phyloP scores from a whole-genome alignment of 2,888 invertebrate genomes.

The Dione vanillae region DNA sequence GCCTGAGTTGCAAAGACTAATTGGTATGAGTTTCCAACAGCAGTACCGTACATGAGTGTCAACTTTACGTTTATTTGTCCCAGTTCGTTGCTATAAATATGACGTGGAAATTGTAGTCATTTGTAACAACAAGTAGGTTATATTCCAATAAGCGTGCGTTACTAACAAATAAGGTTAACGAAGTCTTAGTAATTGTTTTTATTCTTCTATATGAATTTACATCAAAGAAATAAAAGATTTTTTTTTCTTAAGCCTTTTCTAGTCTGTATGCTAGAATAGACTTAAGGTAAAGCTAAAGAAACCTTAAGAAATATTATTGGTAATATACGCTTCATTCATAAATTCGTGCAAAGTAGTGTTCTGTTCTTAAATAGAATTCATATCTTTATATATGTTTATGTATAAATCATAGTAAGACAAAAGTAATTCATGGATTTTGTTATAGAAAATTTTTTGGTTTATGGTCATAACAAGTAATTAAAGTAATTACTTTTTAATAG shows the following conservation, averaged over 20 bases:
- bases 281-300: not conserved
- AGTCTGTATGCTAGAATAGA: too few relatives aligned
- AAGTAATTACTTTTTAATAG: too few relatives aligned
- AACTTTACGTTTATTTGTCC: slow-evolving; percentile 25
- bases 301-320: not conserved
- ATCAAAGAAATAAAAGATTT: too few relatives aligned
- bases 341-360: not conserved
- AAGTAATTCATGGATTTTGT: too few relatives aligned
- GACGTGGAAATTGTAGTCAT: slow-evolving; percentile 17
- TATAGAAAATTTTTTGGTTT: too few relatives aligned
- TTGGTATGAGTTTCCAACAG: slow-evolving; percentile 31
- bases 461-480: too few relatives aligned
- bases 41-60: slow-evolving; percentile 25
- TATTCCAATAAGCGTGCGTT: not conserved
- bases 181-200: too few relatives aligned
- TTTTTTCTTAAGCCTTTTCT: too few relatives aligned
- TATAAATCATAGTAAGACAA: too few relatives aligned
- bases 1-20: slow-evolving; percentile 30
- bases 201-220: too few relatives aligned
- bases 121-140: not conserved
- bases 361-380: not conserved
- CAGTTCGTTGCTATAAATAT: slow-evolving; percentile 21
- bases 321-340: not conserved
- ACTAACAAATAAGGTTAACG: not conserved
- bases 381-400: not conserved